Evolutionary conservation across 37 sponge, comb jelly and placozoan species (phyloP), one percentile per base, ranked within the genome.

Genomic region (Mnemiopsis leidyi): DNA sequence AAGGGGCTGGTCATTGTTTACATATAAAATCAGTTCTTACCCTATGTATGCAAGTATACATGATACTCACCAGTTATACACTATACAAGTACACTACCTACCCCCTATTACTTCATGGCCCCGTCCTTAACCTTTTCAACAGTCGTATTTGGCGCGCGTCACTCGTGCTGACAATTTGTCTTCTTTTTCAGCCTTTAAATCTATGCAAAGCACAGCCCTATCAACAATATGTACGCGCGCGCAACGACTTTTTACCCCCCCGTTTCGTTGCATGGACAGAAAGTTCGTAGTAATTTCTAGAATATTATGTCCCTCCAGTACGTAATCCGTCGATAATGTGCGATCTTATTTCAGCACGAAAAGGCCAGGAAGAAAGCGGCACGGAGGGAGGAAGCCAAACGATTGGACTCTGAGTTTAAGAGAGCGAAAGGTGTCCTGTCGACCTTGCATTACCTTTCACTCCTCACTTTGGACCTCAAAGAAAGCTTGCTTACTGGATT

Each of bases 401-500:
- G 90, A 26, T 36, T 23, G 24, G 90, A 85, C 61, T 38, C 90
- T 2, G 90, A 85, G 48, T 25, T 24, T 28, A 85, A 85, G 90
- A 36, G 90, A 37, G 35, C n/a, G 5, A 85, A 85, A 39, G 90
- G 90, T 39, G 61, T 85, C 0, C 61, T 85, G 26, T 85, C 90
- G 2, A 85, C 90, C 23, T 25, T 85, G 61, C 90, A 85, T 61
- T 85, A 85, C 23, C 48, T 85, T 3, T 85, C 90, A 13, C 40
- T 40, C 40, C 30, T 85, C 1, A 85, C 61, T 5, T 26, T 40
- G 29, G 90, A 85, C 0, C 35, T 85, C 38, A 85, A 85, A 37
- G 90, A 85, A 37, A 38, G 36, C 13, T 33, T 85, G 35, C 90
- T 85, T 28, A 85, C 90, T 85, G 90, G 90, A 40, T 5, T 85